phyloP scores from a whole-genome alignment of 2,888 invertebrate genomes.

The Noctua comes region DNA sequence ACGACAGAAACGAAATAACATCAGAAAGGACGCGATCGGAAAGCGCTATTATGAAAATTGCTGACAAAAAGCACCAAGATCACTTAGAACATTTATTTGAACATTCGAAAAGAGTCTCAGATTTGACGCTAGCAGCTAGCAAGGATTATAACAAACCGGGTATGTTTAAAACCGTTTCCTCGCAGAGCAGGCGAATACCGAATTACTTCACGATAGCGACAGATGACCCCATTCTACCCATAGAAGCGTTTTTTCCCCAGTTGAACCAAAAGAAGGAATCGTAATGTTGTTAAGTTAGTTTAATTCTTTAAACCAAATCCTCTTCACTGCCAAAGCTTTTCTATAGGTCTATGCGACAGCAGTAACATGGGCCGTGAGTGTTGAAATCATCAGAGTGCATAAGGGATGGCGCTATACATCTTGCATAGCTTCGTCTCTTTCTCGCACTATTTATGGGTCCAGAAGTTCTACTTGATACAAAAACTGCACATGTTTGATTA shows the following conservation, averaged over 20 bases:
- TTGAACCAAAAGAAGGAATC: slow-evolving; percentile 91
- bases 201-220: slow-evolving; percentile 94
- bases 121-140: slow-evolving; percentile 93
- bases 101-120: slow-evolving; percentile 93
- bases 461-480: slow-evolving; percentile 47
- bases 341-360: slow-evolving; percentile 59
- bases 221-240: slow-evolving; percentile 94
- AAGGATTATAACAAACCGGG: slow-evolving; percentile 93
- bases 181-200: slow-evolving; percentile 91
- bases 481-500: slow-evolving; percentile 34
- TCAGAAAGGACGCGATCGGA: slow-evolving; percentile 88
- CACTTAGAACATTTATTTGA: slow-evolving; percentile 85
- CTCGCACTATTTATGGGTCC: background rate
- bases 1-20: slow-evolving; percentile 81
- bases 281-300: slow-evolving; percentile 78
- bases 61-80: slow-evolving; percentile 87
- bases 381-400: background rate
- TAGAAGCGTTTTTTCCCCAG: slow-evolving; percentile 95
- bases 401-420: background rate
- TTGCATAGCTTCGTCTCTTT: slow-evolving; percentile 11
- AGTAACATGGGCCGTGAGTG: slow-evolving; percentile 7
- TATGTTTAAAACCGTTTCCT: slow-evolving; percentile 92
- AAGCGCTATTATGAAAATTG: slow-evolving; percentile 90
- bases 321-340: slow-evolving; percentile 86
- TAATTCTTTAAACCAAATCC: slow-evolving; percentile 82